phyloP scores from a whole-genome alignment of 2,113 vertebrate genomes.

The Semicossyphus pulcher region DNA sequence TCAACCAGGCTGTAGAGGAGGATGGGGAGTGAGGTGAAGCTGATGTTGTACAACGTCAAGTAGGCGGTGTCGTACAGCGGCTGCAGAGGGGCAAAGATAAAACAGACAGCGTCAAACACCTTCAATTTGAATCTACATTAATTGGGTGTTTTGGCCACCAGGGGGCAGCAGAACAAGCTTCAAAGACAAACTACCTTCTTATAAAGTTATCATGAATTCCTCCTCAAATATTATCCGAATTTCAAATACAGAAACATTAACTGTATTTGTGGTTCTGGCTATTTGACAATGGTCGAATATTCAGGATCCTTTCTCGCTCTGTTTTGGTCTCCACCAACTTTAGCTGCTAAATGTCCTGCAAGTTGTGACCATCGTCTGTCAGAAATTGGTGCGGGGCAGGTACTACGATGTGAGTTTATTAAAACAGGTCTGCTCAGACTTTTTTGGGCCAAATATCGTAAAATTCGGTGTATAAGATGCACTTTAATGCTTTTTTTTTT shows the following conservation, averaged over 20 bases:
- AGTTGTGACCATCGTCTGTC: not conserved
- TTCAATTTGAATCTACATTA: not conserved
- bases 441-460: no score
- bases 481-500: no score
- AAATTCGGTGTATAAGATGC: no score
- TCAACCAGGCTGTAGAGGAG: conserved; percentile 96
- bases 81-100: conserved; percentile 77
- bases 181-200: not conserved
- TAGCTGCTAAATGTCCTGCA: not conserved
- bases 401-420: not conserved
- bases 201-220: not conserved
- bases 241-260: not conserved
- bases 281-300: not conserved
- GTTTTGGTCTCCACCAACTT: not conserved
- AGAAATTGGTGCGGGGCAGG: not conserved
- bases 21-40: conserved; percentile 98
- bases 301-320: not conserved
- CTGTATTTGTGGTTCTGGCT: not conserved
- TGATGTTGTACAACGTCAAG: conserved; percentile 98
- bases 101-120: not conserved
- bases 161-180: not conserved
- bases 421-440: no score
- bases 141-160: not conserved
- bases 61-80: conserved; percentile 98
- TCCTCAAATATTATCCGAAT: no score